Percentiles rank a stretch among this genome's conserved stretches.
Evolutionary conservation across 2,888 invertebrate species (phyloP).

Genomic region (Chesias legatella): DNA sequence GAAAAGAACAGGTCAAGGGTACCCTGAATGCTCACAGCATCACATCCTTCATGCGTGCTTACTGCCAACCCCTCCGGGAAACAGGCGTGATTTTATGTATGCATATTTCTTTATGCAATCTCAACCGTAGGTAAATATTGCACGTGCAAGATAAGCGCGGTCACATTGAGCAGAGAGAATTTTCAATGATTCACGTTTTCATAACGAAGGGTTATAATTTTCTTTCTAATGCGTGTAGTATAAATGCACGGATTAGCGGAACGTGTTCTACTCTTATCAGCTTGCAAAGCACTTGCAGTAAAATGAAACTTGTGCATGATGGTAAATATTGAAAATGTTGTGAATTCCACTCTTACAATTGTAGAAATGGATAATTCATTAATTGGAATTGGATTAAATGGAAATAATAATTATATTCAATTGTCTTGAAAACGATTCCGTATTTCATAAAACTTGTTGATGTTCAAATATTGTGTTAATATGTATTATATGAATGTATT

Average conservation of each 20-base stretch:
- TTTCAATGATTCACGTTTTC: constrained; percentile 13
- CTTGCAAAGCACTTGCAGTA: constrained; percentile 1
- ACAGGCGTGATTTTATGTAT: too few species aligned
- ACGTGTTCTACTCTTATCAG: constrained; percentile 7
- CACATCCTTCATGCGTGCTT: too few species aligned
- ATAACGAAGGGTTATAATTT: constrained; percentile 1
- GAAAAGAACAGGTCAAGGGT: too few species aligned
- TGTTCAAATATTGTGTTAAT: too few species aligned
- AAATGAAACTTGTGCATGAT: constrained; percentile 9
- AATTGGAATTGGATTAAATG: too few species aligned
- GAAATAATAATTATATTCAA: too few species aligned
- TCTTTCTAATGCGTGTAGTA: neutral
- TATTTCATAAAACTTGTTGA: too few species aligned
- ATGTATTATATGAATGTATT: too few species aligned
- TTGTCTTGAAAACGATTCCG: too few species aligned
- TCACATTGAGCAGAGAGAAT: constrained; percentile 13
- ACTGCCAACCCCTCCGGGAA: too few species aligned
- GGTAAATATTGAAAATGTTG: constrained; percentile 13
- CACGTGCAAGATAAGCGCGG: constrained; percentile 23
- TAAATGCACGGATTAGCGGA: constrained; percentile 8
- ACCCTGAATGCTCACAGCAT: too few species aligned
- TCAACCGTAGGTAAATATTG: constrained; percentile 13
- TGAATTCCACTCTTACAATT: neutral
- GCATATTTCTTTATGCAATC: constrained; percentile 17
- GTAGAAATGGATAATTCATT: too few species aligned